A percentile compares a stretch with the other conserved stretches of the same genome.
phyloP scores from a whole-genome alignment of 2,797 vertebrate species.

The Pygocentrus nattereri region DNA sequence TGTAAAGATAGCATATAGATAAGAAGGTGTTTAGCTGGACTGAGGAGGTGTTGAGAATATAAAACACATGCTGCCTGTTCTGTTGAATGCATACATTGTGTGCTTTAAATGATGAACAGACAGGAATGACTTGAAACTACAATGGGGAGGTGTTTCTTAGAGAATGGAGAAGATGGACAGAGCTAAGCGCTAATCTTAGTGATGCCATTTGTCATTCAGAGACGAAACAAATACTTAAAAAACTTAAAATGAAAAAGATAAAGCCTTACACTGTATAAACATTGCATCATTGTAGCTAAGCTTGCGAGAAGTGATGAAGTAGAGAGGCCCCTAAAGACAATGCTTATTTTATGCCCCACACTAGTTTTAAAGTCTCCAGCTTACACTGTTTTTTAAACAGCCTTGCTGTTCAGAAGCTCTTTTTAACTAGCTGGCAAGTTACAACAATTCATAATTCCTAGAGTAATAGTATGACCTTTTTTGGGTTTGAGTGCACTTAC shows the following conservation, averaged over 20 bases:
- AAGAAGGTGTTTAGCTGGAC: conserved; percentile 35
- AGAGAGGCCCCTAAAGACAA: background rate
- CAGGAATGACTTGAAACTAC: background rate
- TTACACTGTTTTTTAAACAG: background rate
- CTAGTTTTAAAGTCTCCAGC: background rate
- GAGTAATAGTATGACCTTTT: background rate
- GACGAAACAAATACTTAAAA: background rate
- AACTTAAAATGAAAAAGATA: background rate
- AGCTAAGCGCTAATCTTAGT: background rate
- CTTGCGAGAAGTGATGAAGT: background rate
- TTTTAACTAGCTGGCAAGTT: background rate
- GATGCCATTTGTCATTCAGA: background rate
- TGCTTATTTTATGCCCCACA: background rate
- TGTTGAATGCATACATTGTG: conserved; percentile 44
- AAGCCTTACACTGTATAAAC: background rate
- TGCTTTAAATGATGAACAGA: conserved; percentile 63
- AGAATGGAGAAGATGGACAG: background rate
- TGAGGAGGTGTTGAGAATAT: conserved; percentile 33
- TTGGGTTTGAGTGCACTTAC: background rate
- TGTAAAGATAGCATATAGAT: conserved; percentile 65
- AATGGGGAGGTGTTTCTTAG: background rate
- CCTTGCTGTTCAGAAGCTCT: background rate
- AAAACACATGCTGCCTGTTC: conserved; percentile 10
- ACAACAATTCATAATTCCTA: background rate
- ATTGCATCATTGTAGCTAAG: conserved; percentile 5